Base-by-base conservation (phyloP, 2,113 vertebrate species). In the Trachemys scripta region DNA sequence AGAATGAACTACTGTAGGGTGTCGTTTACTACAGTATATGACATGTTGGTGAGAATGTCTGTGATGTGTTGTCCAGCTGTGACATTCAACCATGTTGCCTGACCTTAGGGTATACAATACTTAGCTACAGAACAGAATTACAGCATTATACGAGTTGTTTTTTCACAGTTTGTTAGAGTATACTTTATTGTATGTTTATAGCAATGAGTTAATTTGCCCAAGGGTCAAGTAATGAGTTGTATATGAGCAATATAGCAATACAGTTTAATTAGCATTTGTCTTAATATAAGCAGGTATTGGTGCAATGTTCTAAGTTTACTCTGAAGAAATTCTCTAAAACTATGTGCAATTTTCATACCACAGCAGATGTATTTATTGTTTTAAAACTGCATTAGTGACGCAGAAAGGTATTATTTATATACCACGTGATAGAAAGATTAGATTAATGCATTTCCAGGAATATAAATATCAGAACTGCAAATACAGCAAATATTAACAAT, bases 231-330 rank as follows among this genome's bases (percentile, higher is more conserved):
- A 91, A 92, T 62, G 19, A 91, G 3, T 17, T 96, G 80, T 35
- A 59, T 93, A 45, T 56, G 56, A 96, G 35, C 42, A 94, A 97
- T 96, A 94, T 51, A 82, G 12, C 59, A 94, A 78, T 50, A 8
- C 24, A 89, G 85, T 95, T 85, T 72, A 81, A 89, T 89, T n/a
- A 57, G 27, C 7, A 82, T 80, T 84, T 93, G 59, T 94, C 42
- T 97, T 97, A 80, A 72, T 96, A 31, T 3, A 81, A 94, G 96
- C 91, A 76, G 12, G 3, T 91, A 96, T 90, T n/a, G 29, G 13
- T 91, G 19, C 51, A 91, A 88, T 56, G 50, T 80, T 94, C 97
- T 92, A 4, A 88, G 85, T 95, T 96, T 53, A 95, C 8, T 22
- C 13, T 94, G 7, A 7, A 88, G 31, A 92, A 29, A 82, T 53